Evolutionary conservation across 1,140 invertebrate species (phyloP).

Genomic region (Araneus ventricosus): DNA sequence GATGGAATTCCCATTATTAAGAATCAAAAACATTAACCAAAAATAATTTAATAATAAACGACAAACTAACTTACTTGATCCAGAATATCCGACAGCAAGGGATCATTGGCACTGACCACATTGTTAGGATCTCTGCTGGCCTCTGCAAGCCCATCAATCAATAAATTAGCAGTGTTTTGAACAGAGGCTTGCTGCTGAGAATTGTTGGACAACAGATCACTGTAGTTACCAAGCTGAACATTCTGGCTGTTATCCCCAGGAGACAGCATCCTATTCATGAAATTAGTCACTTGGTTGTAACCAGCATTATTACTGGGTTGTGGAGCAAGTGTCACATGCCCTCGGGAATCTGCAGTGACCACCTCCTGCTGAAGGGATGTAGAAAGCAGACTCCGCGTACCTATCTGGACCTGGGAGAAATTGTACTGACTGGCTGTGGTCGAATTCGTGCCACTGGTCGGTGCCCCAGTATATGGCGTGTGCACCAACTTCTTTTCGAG

Average conservation of each 20-base stretch:
- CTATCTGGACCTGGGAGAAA: constrained; percentile 5
- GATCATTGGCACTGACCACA: constrained; percentile 82
- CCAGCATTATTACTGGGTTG: background rate
- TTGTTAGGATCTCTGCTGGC: constrained; percentile 44
- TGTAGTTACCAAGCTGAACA: constrained; percentile 18
- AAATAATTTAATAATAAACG: no score
- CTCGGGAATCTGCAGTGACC: constrained; percentile 68
- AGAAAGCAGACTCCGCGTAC: constrained; percentile 1
- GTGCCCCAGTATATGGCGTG: constrained; percentile 71
- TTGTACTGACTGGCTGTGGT: constrained; percentile 23
- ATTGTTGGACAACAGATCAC: constrained; percentile 15
- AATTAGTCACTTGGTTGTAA: constrained; percentile 22
- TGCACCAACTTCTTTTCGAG: constrained; percentile 78
- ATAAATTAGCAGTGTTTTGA: constrained; percentile 35
- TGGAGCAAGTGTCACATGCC: constrained; percentile 60
- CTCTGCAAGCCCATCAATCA: constrained; percentile 52
- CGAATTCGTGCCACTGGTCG: constrained; percentile 42
- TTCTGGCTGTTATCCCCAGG: background rate
- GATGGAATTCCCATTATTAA: no score
- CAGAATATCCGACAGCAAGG: constrained; percentile 88
- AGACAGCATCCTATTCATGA: constrained; percentile 23
- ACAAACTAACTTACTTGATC: constrained; percentile 84
- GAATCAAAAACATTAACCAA: no score
- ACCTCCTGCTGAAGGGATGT: constrained; percentile 71
- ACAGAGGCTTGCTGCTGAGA: constrained; percentile 42